Conservation (phyloP, 2,797 vertebrate genomes). For the Neosalanx taihuensis region DNA sequence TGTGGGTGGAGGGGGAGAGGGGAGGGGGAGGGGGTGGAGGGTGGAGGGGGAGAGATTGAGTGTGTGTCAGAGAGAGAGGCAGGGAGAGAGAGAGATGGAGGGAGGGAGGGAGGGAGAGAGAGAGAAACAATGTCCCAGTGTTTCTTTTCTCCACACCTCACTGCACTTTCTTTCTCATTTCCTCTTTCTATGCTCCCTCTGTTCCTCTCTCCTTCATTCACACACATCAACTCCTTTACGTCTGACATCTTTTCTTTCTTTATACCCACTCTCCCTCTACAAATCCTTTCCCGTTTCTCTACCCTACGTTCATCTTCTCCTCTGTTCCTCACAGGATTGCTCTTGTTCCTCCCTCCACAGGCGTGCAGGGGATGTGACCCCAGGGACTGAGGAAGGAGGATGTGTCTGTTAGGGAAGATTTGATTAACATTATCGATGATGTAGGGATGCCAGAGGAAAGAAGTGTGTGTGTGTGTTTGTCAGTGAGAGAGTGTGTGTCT, state of each 20-base stretch:
- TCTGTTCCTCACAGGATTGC: not conserved
- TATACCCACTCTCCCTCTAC: not conserved
- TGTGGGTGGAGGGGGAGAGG: slow-evolving; percentile 4
- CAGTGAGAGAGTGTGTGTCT: slow-evolving; percentile 29
- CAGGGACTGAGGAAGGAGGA: not conserved
- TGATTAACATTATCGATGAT: not conserved
- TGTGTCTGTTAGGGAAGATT: not conserved
- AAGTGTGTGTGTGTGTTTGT: slow-evolving; percentile 18
- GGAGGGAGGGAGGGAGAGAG: not conserved
- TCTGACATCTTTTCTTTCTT: too few relatives aligned
- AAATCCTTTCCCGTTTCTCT: slow-evolving; percentile 11
- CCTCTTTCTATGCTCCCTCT: slow-evolving; percentile 14
- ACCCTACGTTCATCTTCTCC: slow-evolving; percentile 12
- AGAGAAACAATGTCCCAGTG: not conserved
- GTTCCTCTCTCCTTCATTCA: slow-evolving; percentile 3
- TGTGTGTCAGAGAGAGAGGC: not conserved
- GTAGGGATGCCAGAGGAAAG: not conserved
- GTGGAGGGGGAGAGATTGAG: slow-evolving; percentile 5
- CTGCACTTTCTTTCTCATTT: not conserved
- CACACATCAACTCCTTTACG: not conserved
- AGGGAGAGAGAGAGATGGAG: not conserved
- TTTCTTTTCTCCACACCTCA: too few relatives aligned
- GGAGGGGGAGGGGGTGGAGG: not conserved
- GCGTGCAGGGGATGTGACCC: too few relatives aligned
- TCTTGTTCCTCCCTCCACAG: not conserved